Percentiles rank a stretch among this genome's conserved stretches.
Conservation (phyloP, 2,888 invertebrate genomes). For the Trachelus iudaicus region DNA sequence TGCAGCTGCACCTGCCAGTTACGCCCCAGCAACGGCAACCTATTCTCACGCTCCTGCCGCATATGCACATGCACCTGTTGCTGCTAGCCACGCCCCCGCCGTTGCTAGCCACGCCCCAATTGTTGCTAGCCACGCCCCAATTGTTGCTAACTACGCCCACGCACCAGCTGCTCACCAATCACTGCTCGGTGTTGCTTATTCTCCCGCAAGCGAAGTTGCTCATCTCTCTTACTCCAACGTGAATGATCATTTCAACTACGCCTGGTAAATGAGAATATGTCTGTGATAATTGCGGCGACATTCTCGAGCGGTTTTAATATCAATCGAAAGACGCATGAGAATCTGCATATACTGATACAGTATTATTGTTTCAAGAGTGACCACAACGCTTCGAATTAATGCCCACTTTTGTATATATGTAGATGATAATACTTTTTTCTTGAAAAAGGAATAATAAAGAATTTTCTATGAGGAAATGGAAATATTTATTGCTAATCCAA, state of each 20-base stretch:
- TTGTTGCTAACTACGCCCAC: slow-evolving; percentile 3
- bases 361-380: neutral
- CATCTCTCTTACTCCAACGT: slow-evolving; percentile 35
- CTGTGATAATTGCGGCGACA: neutral
- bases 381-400: neutral
- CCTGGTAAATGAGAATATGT: slow-evolving; percentile 19
- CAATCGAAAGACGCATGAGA: neutral
- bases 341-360: neutral
- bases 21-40: slow-evolving; percentile 18
- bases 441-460: neutral
- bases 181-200: slow-evolving; percentile 30
- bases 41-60: slow-evolving; percentile 7
- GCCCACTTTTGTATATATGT: neutral
- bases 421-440: neutral
- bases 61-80: slow-evolving; percentile 17
- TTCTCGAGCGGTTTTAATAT: neutral
- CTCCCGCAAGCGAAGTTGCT: slow-evolving; percentile 33
- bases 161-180: slow-evolving; percentile 16
- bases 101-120: slow-evolving; percentile 2
- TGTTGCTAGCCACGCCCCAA: too few species aligned
- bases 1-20: slow-evolving; percentile 20
- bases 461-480: neutral
- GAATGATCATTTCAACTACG: slow-evolving; percentile 37
- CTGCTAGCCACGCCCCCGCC: slow-evolving; percentile 5
- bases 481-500: neutral